These are phyloP conservation scores for Orchesella cincta DNA, from an alignment of 1,140 invertebrate genomes.

Conservation along the genomic window DNA sequence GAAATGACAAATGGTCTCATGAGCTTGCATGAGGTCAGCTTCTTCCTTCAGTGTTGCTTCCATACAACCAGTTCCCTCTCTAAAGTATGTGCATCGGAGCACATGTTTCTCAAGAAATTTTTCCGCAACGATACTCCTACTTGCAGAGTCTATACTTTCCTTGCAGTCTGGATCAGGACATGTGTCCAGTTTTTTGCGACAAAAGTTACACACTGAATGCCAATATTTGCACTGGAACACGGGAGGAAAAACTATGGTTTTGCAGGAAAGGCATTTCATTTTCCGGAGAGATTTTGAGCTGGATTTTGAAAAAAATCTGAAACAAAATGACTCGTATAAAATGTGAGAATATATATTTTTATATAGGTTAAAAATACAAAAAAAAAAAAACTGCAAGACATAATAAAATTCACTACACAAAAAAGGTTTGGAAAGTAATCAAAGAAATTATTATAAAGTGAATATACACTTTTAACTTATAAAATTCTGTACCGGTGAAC, in stretches of 20 bases:
- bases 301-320: not conserved
- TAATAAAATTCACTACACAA: too few relatives aligned
- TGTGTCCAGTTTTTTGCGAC: conserved; percentile 21
- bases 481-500: too few relatives aligned
- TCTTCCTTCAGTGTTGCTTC: conserved; percentile 34
- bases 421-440: too few relatives aligned
- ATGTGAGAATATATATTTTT: not conserved
- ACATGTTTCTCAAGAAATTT: conserved; percentile 42
- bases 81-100: conserved; percentile 38
- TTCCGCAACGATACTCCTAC: conserved; percentile 36
- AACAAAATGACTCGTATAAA: not conserved
- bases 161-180: conserved; percentile 36
- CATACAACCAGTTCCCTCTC: conserved; percentile 36
- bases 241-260: conserved; percentile 35
- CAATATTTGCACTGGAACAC: conserved; percentile 44
- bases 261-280: conserved; percentile 36
- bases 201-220: conserved; percentile 42
- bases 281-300: conserved; percentile 27
- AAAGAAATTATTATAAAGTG: too few relatives aligned
- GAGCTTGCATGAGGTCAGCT: conserved; percentile 33
- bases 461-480: too few relatives aligned
- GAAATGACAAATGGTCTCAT: conserved; percentile 35
- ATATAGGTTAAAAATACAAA: too few relatives aligned
- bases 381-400: too few relatives aligned
- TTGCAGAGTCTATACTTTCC: conserved; percentile 34